Evolutionary conservation across 2,888 invertebrate species (phyloP), one percentile per base, ranked within the genome.

Genomic region (Crepidodera aurea): DNA sequence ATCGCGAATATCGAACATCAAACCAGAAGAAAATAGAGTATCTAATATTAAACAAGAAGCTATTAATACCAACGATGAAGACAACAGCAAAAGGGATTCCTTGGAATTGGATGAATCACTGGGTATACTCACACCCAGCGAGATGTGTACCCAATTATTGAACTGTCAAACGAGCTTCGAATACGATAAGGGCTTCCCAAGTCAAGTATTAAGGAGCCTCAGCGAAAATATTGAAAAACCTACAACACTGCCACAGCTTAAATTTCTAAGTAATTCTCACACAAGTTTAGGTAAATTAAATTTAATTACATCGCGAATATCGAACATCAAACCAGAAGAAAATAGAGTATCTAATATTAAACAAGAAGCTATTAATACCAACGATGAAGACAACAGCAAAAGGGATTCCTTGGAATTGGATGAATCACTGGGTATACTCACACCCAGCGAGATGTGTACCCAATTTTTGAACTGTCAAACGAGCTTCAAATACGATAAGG

Each of bases 61-160:
- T n/a, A n/a, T n/a, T n/a, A n/a, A n/a, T n/a, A 50, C 44, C 13
- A 63, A 55, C 13, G 56, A 60, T 7, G 64, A 67, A 19, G 64
- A 67, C 4, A 71, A 67, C 7, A 78, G 72, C 34, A 92, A 92
- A 78, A 89, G 92, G 76, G 90, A 91, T 77, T 94, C 93, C 1
- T 86, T 92, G 71, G 93, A 90, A 70, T 82, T 87, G 75, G 89
- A 93, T 75, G 93, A 94, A 77, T 92, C 92, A 73, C 83, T 94
- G 71, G 94, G 94, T 3, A 94, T 94, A 73, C 83, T 95, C 65
- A 93, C 94, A 7, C 93, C 94, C 0, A 93, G 93, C 82, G 93
- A 94, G 81, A 93, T 94, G 92, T 90, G 86, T 73, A 64, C 51
- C 6, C 51, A 62, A n/a, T 66, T 66, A 46, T 39, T 40, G 15